phyloP scores from a whole-genome alignment of 2,113 vertebrate genomes.

The Eublepharis macularius region DNA sequence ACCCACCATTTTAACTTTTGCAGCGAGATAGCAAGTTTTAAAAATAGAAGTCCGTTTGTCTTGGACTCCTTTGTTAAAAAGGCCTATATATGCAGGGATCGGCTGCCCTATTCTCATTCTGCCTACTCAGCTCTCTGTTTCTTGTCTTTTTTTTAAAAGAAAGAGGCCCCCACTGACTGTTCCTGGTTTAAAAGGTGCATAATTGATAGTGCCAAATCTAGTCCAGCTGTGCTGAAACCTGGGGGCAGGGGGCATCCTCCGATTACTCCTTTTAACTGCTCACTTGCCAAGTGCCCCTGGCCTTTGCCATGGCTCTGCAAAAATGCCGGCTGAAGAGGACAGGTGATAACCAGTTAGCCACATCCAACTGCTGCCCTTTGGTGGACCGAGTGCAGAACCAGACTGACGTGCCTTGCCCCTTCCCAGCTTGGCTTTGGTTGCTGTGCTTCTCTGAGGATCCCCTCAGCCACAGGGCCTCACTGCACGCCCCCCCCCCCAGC shows the following conservation, averaged over 20 bases:
- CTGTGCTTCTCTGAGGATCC: too few species aligned
- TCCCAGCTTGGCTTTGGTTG: too few species aligned
- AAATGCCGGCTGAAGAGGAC: constrained; percentile 38
- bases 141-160: neutral
- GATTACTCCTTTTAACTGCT: constrained; percentile 66
- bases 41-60: constrained; percentile 56
- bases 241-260: constrained; percentile 8
- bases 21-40: constrained; percentile 51
- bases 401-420: too few species aligned
- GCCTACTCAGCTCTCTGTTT: constrained; percentile 30
- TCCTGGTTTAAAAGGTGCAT: constrained; percentile 70
- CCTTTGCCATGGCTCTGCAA: constrained; percentile 44
- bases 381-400: too few species aligned
- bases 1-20: constrained; percentile 36
- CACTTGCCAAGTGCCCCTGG: constrained; percentile 64
- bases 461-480: too few species aligned
- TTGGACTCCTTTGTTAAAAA: constrained; percentile 25
- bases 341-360: too few species aligned
- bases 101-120: constrained; percentile 54
- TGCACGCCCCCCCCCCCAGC: too few species aligned
- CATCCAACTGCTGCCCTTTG: too few species aligned
- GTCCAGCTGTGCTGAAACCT: constrained; percentile 61
- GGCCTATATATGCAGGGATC: constrained; percentile 46
- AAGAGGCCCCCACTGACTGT: constrained; percentile 62
- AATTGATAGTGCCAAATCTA: constrained; percentile 71